Conservation (phyloP, 2,797 vertebrate species). For the Alca torda region DNA sequence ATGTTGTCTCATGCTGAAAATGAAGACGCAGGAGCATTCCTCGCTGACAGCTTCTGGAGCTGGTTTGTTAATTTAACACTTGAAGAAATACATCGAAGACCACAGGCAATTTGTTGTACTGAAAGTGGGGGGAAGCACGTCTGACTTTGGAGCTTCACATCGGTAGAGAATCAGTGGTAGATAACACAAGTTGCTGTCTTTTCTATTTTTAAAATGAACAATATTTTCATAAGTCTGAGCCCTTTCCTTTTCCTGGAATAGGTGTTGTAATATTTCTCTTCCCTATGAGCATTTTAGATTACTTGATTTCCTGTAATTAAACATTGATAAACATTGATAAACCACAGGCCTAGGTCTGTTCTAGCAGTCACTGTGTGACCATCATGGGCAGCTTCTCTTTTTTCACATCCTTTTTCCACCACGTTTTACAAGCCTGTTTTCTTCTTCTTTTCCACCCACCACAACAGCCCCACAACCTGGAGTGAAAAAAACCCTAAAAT, state of each 20-base stretch:
- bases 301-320: background rate
- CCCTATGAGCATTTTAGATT: background rate
- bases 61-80: constrained; percentile 40
- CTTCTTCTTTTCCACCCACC: background rate
- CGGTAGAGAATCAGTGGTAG: background rate
- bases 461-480: background rate
- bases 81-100: background rate
- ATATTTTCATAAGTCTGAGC: background rate
- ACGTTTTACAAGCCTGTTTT: background rate
- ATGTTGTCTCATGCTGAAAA: constrained; percentile 1
- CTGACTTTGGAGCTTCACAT: background rate
- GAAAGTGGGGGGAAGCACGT: background rate
- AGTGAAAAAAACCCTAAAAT: background rate
- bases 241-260: background rate
- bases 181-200: background rate
- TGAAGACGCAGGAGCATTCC: background rate
- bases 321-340: background rate
- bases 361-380: background rate
- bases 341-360: background rate
- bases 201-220: background rate
- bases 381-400: background rate
- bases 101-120: background rate
- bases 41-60: background rate
- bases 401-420: background rate
- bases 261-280: background rate